Percentiles rank a stretch among this genome's conserved stretches.
Evolutionary conservation across 1,140 invertebrate species (phyloP).

Genomic region (Drosophila pectinifera): DNA sequence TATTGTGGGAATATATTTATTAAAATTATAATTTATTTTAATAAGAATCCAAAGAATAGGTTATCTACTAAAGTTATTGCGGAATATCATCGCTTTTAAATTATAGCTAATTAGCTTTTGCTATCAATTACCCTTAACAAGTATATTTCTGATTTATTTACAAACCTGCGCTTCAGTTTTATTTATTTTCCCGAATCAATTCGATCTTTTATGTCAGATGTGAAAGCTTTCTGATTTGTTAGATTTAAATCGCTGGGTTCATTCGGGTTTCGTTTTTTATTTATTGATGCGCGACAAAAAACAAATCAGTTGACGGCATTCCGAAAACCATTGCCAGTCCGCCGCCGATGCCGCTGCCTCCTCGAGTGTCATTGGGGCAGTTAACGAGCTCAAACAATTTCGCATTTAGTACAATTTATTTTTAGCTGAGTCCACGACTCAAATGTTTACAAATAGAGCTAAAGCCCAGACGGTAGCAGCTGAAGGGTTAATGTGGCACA

Average conservation of each 20-base stretch:
- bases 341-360: not conserved
- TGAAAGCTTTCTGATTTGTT: constrained; percentile 5
- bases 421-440: constrained; percentile 19
- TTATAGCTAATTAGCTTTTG: not conserved
- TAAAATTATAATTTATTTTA: too few species aligned
- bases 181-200: constrained; percentile 2
- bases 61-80: not conserved
- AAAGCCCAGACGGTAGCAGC: constrained; percentile 16
- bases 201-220: not conserved
- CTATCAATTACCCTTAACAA: not conserved
- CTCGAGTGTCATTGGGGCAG: constrained; percentile 20
- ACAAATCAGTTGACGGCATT: constrained; percentile 51
- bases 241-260: not conserved
- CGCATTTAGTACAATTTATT: constrained; percentile 59
- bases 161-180: not conserved
- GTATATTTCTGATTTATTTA: not conserved
- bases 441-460: constrained; percentile 53
- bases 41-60: not conserved
- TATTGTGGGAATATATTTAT: too few species aligned
- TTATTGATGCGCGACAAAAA: constrained; percentile 53
- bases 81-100: too few species aligned
- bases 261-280: constrained; percentile 17
- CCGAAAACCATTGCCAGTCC: not conserved
- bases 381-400: constrained; percentile 59
- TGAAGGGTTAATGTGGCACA: constrained; percentile 39